Percentiles rank a stretch among this genome's conserved stretches.
Conservation (phyloP, 2,888 invertebrate species). For the Lamellibrachia columna region DNA sequence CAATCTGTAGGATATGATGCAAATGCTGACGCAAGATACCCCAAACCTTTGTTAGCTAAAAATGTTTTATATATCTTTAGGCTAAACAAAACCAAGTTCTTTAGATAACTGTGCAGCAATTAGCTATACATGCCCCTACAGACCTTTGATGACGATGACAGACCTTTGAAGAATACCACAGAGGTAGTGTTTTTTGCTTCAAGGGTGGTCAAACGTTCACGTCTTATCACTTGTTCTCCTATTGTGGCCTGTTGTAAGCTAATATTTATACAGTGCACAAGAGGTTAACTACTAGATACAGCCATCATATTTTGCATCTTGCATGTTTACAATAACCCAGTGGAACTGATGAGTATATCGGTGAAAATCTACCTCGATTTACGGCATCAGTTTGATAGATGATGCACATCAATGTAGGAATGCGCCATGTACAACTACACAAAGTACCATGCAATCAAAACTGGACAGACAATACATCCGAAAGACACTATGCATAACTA, state of each 20-base stretch:
- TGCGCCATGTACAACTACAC: not conserved
- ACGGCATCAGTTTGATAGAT: not conserved
- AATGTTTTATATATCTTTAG: not conserved
- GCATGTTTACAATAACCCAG: not conserved
- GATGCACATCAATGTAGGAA: not conserved
- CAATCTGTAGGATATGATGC: too few relatives aligned
- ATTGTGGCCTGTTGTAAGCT: not conserved
- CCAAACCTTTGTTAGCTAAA: not conserved
- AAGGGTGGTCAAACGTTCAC: not conserved
- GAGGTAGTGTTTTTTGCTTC: not conserved
- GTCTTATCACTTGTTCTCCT: not conserved
- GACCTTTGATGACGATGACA: not conserved
- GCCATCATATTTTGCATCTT: not conserved
- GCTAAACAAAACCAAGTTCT: not conserved
- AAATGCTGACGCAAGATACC: not conserved
- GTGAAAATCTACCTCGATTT: not conserved
- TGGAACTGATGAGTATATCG: not conserved
- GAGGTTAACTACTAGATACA: not conserved
- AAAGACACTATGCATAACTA: not conserved
- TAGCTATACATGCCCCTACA: not conserved
- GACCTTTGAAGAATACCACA: not conserved
- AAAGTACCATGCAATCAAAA: not conserved
- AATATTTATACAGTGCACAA: not conserved
- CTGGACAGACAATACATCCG: not conserved
- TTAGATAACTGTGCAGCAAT: not conserved